Evolutionary conservation across 2,797 vertebrate species (phyloP).

Genomic region (Premnoplex brunnescens): DNA sequence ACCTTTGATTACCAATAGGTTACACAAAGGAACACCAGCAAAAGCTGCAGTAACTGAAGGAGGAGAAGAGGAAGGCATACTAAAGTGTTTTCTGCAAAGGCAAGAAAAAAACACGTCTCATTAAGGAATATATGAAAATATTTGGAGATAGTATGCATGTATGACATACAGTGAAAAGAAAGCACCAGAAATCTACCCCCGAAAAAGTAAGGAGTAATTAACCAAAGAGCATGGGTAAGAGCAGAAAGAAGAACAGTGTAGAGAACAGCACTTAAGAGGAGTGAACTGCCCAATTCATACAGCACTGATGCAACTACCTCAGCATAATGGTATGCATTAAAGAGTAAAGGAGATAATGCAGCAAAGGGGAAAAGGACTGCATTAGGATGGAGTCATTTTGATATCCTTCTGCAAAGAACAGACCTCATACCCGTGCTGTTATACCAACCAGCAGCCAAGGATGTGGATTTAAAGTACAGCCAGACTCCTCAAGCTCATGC

Average conservation of each 20-base stretch:
- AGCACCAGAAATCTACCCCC: background rate
- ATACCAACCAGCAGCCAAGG: background rate
- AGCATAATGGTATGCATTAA: background rate
- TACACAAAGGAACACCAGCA: background rate
- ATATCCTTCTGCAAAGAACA: background rate
- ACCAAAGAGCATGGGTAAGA: background rate
- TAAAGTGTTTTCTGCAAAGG: background rate
- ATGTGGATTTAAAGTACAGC: background rate
- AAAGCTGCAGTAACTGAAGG: background rate
- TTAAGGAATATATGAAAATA: background rate
- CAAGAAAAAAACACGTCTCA: background rate
- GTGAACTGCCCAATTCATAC: background rate
- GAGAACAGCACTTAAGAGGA: background rate
- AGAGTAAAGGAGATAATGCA: background rate
- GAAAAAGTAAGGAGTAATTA: background rate
- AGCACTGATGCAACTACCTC: background rate
- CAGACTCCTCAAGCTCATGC: background rate
- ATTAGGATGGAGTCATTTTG: background rate
- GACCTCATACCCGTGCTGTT: background rate
- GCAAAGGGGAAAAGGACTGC: background rate
- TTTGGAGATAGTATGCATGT: background rate
- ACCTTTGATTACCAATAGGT: background rate
- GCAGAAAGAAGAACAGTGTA: background rate
- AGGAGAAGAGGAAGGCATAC: background rate
- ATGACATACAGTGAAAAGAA: background rate